phyloP scores from a whole-genome alignment of 2,888 invertebrate genomes.

The Drosophila nigritarsus region DNA sequence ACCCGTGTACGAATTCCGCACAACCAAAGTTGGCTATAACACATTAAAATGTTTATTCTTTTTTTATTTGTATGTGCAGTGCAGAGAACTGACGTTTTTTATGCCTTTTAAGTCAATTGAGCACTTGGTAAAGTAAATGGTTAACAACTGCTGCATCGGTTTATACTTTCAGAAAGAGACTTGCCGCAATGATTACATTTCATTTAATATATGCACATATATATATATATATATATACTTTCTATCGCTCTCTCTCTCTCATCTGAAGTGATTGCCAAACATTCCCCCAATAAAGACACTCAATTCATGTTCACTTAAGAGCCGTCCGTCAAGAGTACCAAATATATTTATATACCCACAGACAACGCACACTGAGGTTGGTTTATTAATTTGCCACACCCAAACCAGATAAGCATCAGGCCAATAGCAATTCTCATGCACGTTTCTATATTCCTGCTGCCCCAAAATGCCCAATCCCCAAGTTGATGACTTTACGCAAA shows the following conservation, averaged over 20 bases:
- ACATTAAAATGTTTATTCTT: conserved; percentile 42
- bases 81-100: conserved; percentile 4
- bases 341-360: conserved; percentile 2
- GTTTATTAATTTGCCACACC: conserved; percentile 44
- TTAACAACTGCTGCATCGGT: conserved; percentile 11
- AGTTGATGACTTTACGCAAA: conserved; percentile 33
- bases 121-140: conserved; percentile 13
- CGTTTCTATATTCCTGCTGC: conserved; percentile 14
- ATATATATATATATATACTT: neutral
- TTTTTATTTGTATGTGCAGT: conserved; percentile 6
- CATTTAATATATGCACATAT: neutral
- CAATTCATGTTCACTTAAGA: conserved; percentile 7
- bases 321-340: neutral
- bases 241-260: neutral
- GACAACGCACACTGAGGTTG: conserved; percentile 1
- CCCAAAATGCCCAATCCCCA: conserved; percentile 10
- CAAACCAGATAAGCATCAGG: conserved; percentile 11
- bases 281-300: conserved; percentile 9
- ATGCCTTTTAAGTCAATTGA: conserved; percentile 32
- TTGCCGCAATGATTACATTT: neutral
- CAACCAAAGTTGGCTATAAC: conserved; percentile 64
- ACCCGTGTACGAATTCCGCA: conserved; percentile 47
- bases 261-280: conserved; percentile 1
- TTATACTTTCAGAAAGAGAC: neutral
- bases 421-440: conserved; percentile 16